These are phyloP conservation scores for Cardiocondyla obscurior DNA, from an alignment of 1,140 invertebrate genomes.

Conservation along the genomic window DNA sequence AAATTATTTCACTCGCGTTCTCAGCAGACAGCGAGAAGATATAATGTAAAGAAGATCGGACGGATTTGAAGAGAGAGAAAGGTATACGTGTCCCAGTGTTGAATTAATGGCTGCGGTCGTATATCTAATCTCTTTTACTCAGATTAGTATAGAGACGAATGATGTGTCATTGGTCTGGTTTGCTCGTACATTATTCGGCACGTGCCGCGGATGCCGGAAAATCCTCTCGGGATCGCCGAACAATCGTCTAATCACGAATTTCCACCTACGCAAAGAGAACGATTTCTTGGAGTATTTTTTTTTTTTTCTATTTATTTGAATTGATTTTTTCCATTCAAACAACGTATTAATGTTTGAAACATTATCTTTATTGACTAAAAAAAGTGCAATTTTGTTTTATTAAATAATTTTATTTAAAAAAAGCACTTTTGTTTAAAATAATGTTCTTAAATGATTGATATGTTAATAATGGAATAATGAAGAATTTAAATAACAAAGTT, in stretches of 20 bases:
- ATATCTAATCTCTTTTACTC: constrained; percentile 76
- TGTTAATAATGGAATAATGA: background rate
- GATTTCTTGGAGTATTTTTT: too few species aligned
- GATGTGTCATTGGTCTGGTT: constrained; percentile 75
- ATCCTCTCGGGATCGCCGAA: constrained; percentile 59
- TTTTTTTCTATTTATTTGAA: too few species aligned
- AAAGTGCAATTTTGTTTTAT: too few species aligned
- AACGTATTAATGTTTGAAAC: too few species aligned
- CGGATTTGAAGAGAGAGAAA: background rate
- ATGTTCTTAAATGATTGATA: background rate
- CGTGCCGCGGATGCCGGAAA: constrained; percentile 49
- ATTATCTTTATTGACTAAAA: too few species aligned
- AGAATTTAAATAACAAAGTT: constrained; percentile 14
- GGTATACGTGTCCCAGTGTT: constrained; percentile 48
- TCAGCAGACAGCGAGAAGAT: background rate
- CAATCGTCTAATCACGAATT: constrained; percentile 58
- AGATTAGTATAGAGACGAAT: constrained; percentile 79
- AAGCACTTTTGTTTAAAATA: too few species aligned
- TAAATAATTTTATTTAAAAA: too few species aligned
- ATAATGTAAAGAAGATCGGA: background rate
- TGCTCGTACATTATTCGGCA: constrained; percentile 39
- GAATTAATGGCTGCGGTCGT: constrained; percentile 77
- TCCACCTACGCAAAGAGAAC: too few species aligned
- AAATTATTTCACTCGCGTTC: background rate
- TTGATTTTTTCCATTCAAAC: too few species aligned